Evolutionary conservation across 2,888 invertebrate genomes (phyloP).

Genomic region (Ichneumoninae sp.): DNA sequence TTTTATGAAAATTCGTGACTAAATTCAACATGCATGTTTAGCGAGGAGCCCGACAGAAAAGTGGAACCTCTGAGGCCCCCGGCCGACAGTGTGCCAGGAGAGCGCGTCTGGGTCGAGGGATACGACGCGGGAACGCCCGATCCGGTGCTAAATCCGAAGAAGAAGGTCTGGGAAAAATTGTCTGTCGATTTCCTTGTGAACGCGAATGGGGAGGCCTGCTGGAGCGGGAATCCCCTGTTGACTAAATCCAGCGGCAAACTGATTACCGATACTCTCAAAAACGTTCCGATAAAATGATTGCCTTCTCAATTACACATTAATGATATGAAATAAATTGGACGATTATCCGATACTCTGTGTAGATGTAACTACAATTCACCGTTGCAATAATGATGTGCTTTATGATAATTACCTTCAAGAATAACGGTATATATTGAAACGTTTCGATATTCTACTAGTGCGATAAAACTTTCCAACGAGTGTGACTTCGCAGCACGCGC

Average conservation of each 20-base stretch:
- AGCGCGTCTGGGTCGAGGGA: conserved; percentile 93
- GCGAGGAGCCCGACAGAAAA: conserved; percentile 89
- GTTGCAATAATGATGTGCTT: too few species aligned
- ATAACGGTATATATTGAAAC: conserved; percentile 80
- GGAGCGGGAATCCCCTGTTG: conserved; percentile 93
- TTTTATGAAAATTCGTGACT: too few species aligned
- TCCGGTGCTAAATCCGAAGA: conserved; percentile 96
- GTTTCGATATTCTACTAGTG: too few species aligned
- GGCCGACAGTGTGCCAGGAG: conserved; percentile 91
- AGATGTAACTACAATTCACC: too few species aligned
- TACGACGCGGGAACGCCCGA: conserved; percentile 92
- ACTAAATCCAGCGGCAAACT: conserved; percentile 91
- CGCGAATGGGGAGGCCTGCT: conserved; percentile 90
- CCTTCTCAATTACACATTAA: conserved; percentile 2
- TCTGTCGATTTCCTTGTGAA: conserved; percentile 91
- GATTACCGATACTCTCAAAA: conserved; percentile 90
- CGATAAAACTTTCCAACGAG: too few species aligned
- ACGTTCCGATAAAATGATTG: conserved; percentile 92
- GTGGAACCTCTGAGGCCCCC: conserved; percentile 95
- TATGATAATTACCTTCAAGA: conserved; percentile 84
- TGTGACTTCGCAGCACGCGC: too few species aligned
- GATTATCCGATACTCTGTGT: not conserved
- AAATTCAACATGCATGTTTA: conserved; percentile 72
- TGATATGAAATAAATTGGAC: conserved; percentile 11
- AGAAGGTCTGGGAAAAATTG: conserved; percentile 97